Base-by-base conservation (phyloP, 2,797 vertebrate species). In the Sebastolobus alascanus region DNA sequence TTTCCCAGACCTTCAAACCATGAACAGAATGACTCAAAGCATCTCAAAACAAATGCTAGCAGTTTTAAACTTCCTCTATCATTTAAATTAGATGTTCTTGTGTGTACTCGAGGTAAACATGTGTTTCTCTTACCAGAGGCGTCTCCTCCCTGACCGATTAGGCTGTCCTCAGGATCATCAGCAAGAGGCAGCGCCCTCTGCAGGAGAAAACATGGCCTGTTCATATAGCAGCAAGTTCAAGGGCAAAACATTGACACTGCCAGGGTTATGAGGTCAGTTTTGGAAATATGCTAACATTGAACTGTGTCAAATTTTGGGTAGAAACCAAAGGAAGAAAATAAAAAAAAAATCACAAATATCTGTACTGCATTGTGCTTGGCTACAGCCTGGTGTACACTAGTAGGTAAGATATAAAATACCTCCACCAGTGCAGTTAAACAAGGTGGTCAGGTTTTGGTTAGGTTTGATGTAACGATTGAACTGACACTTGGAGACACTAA, bases 171-270 rank as follows among this genome's bases (percentile, higher is more conserved):
- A 13, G 92, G 77, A 71, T 91, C 80, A 77, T 91, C 92, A 33
- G 77, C 86, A 74, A 72, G 37, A 86, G 80, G 76, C 64, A 90
- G 74, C 2, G 63, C 87, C 79, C 92, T 94, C 94, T 95, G 83
- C 68, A 89, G 84, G 77, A 90, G 59, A 78, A 84, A 86, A 89
- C 75, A 87, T 3, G 22, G 5, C 38, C 14, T 22, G 55, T 73
- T 87, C 29, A 83, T 10, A 43, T 54, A 63, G 3, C 5, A 2
- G 29, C 29, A 58, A 50, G 37, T 31, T 82, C n/a, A 66, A 67
- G 58, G 68, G 46, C 63, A 55, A 54, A 82, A 82, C 65, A 74
- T 35, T 55, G 18, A 59, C 31, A 46, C 68, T 80, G 40, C n/a
- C 13, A 18, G 31, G 13, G 9, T 82, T 75, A 61, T 35, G 50